Evolutionary conservation across 2,113 vertebrate species (phyloP).

Genomic region (Caloenas nicobarica): DNA sequence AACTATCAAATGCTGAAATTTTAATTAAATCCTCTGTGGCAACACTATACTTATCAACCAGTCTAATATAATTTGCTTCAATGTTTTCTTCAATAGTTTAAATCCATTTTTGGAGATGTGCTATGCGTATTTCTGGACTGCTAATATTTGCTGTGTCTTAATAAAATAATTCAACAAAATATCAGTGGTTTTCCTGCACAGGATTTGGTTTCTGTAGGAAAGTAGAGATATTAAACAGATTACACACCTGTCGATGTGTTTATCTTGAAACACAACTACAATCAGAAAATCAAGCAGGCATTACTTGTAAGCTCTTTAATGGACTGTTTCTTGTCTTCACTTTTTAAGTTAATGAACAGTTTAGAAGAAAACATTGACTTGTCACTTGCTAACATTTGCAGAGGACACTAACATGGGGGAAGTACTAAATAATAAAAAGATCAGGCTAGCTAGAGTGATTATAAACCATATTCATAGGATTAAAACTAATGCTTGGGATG

Average conservation of each 20-base stretch:
- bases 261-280: not conserved
- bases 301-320: not conserved
- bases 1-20: not conserved
- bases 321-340: not conserved
- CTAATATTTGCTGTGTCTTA: not conserved
- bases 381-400: not conserved
- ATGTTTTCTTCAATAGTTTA: not conserved
- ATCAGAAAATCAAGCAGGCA: not conserved
- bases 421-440: not conserved
- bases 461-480: not conserved
- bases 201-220: not conserved
- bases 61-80: constrained; percentile 18
- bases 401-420: not conserved
- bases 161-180: not conserved
- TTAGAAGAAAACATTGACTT: not conserved
- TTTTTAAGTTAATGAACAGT: not conserved
- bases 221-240: not conserved
- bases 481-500: not conserved
- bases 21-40: constrained; percentile 22
- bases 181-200: not conserved
- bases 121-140: not conserved
- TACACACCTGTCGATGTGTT: not conserved
- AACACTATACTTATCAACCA: not conserved
- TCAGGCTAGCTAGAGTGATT: not conserved
- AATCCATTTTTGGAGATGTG: not conserved